Conservation (phyloP, 2,797 vertebrate genomes). For the Erpetoichthys calabaricus region DNA sequence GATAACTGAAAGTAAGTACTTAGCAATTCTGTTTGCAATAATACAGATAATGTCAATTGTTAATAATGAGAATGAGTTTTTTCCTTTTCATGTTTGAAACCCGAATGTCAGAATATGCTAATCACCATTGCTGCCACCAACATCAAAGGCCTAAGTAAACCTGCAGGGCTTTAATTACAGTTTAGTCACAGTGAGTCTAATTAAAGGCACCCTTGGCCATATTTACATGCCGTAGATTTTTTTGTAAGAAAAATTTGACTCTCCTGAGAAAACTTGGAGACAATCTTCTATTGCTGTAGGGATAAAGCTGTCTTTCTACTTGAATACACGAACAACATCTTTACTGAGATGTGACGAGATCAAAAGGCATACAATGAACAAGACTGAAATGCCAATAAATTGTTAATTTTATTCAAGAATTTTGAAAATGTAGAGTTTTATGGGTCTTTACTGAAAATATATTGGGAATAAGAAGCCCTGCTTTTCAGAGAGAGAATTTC, state of each 20-base stretch:
- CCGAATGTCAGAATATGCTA: slow-evolving; percentile 33
- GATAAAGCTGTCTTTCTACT: slow-evolving; percentile 1
- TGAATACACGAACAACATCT: neutral
- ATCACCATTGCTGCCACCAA: slow-evolving; percentile 37
- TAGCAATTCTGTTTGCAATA: neutral
- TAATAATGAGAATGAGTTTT: slow-evolving; percentile 19
- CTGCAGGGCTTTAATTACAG: slow-evolving; percentile 59
- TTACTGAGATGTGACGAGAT: slow-evolving; percentile 7
- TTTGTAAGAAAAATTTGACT: slow-evolving; percentile 28
- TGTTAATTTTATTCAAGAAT: neutral
- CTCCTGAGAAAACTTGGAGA: slow-evolving; percentile 10
- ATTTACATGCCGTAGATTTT: slow-evolving; percentile 26
- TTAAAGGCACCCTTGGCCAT: slow-evolving; percentile 51
- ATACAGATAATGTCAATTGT: slow-evolving; percentile 12
- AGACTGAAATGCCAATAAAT: neutral
- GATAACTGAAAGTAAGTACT: slow-evolving; percentile 11
- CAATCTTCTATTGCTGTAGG: slow-evolving; percentile 2
- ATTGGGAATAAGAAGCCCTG: too few species aligned
- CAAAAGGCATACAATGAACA: slow-evolving; percentile 5
- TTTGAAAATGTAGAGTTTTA: neutral
- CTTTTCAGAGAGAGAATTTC: too few species aligned
- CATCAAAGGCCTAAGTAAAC: slow-evolving; percentile 46
- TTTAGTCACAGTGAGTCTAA: slow-evolving; percentile 64
- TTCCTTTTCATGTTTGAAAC: slow-evolving; percentile 26
- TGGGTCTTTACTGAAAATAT: neutral